Evolutionary conservation across 2,113 vertebrate genomes (phyloP), one percentile per base, ranked within the genome.

Genomic region (Nycticebus coucang): DNA sequence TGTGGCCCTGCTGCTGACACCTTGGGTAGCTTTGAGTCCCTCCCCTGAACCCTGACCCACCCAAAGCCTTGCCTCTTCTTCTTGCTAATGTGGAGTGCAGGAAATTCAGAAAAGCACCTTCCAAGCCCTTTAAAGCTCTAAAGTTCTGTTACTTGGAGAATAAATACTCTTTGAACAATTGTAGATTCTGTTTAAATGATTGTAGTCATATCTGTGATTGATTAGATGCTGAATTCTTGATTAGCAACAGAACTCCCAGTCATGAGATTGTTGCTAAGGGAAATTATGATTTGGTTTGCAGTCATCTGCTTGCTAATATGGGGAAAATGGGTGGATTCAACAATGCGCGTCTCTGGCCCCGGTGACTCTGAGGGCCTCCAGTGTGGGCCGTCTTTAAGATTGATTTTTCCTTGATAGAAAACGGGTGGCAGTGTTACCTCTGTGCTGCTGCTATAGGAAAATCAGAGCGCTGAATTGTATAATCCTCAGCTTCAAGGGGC

Each of bases 171-270:
- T 55, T n/a, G 92, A 80, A 80, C 68, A 66, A 64, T 8, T 50
- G 82, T 55, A 15, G 35, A 19, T 95, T 91, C 89, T 83, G 14
- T 60, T 79, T 82, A 64, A 82, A 37, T 74, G 74, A 37, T 45
- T 53, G 14, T 59, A 60, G 33, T 88, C 59, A 24, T 84, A 33
- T 80, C 79, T 89, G 30, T 92, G 87, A 94, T 72, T 77, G 74
- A 87, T 81, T 81, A 72, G 59, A 33, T 87, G 50, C 59, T 92
- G 71, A 95, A 66, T 90, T 95, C 78, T 66, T 81, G 71, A 94
- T 64, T 30, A 84, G 80, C 66, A 94, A 18, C 7, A 66, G 30
- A 95, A 87, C 19, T 95, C 68, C 77, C 28, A 45, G 33, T 90
- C 83, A 87, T 2, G 57, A 88, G 50, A 64, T 33, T 83, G 84